Evolutionary conservation across 2,888 invertebrate genomes (phyloP).

Genomic region (Koerneria pararmatus): DNA sequence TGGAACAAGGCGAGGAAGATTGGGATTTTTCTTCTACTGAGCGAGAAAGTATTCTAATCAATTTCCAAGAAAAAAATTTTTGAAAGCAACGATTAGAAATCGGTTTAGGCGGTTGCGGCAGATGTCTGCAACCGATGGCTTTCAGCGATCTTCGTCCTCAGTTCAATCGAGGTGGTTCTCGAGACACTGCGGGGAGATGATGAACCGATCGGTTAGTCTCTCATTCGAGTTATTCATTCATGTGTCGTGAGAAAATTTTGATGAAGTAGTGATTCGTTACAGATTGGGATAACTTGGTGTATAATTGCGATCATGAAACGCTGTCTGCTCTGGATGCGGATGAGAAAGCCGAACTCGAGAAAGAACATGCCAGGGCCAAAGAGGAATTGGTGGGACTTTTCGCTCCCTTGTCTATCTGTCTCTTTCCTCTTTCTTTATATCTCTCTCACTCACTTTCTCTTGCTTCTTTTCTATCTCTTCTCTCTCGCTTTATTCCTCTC

Average conservation of each 20-base stretch:
- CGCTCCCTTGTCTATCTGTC: neutral
- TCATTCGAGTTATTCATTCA: no score
- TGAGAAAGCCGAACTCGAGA: slow-evolving; percentile 25
- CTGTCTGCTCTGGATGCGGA: slow-evolving; percentile 29
- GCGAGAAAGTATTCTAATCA: no score
- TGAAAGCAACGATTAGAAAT: no score
- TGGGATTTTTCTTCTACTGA: no score
- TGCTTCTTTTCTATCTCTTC: no score
- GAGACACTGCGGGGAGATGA: slow-evolving; percentile 40
- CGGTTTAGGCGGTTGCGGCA: slow-evolving; percentile 31
- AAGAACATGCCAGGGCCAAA: slow-evolving; percentile 29
- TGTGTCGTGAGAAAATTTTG: no score
- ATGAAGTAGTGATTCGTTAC: no score
- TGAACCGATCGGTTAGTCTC: slow-evolving; percentile 29
- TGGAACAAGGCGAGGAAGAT: no score
- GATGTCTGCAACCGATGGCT: slow-evolving; percentile 40
- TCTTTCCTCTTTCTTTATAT: no score
- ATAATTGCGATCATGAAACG: slow-evolving; percentile 37
- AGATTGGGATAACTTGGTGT: slow-evolving; percentile 33
- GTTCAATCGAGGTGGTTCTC: slow-evolving; percentile 33
- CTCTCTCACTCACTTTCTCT: no score
- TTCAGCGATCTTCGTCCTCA: slow-evolving; percentile 32
- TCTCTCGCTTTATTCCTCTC: no score
- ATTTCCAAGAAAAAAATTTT: neutral
- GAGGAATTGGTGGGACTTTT: slow-evolving; percentile 29